phyloP scores from a whole-genome alignment of 92 coral and sea anemone species.

The Parazoanthus swiftii region DNA sequence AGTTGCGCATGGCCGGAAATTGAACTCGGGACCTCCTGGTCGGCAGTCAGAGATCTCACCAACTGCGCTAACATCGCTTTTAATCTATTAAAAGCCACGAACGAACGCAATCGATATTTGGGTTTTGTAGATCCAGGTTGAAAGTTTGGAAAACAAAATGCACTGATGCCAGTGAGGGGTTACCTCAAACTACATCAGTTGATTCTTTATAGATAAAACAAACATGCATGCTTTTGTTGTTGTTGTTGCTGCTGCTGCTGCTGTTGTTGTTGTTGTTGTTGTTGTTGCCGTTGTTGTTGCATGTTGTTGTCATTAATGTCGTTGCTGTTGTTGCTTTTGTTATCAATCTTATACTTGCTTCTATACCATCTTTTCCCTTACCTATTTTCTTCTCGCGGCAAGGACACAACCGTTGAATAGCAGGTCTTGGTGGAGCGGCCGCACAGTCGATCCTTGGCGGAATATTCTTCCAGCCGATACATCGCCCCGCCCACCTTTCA shows the following conservation, averaged over 20 bases:
- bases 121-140: too few species aligned
- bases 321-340: not conserved
- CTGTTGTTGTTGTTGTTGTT: not conserved
- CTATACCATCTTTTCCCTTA: not conserved
- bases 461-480: conserved; percentile 39
- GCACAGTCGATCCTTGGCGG: conserved; percentile 21
- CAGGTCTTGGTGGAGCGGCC: conserved; percentile 26
- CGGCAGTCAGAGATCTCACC: too few species aligned
- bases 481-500: conserved; percentile 31
- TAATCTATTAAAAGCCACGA: too few species aligned
- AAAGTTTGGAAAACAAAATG: too few species aligned
- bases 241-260: not conserved
- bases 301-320: not conserved
- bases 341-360: not conserved
- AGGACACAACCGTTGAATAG: conserved; percentile 33
- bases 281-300: not conserved
- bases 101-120: too few species aligned
- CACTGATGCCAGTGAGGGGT: too few species aligned
- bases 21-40: too few species aligned
- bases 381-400: conserved; percentile 29
- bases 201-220: too few species aligned
- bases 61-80: too few species aligned
- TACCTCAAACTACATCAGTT: too few species aligned
- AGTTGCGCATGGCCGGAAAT: too few species aligned
- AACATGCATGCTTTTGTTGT: not conserved